Percentiles rank a stretch among this genome's conserved stretches.
These are phyloP conservation scores for Netelia fuscicornis DNA, from an alignment of 2,888 invertebrate species.

Conservation along the genomic window DNA sequence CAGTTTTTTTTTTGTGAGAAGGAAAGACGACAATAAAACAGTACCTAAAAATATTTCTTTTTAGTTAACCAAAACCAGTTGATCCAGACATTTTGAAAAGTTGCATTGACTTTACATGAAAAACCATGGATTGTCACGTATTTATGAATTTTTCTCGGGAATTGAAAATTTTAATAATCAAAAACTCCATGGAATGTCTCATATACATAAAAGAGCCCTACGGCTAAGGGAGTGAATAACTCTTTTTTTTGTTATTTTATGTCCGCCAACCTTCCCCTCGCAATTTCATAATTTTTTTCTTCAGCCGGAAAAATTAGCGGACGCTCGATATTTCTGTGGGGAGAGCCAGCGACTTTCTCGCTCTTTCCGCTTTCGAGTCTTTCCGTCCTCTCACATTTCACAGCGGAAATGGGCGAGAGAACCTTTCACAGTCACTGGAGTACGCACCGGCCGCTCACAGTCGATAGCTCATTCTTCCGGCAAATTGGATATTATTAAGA, in stretches of 20 bases:
- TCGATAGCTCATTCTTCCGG: constrained; percentile 43
- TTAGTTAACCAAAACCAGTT: too few species aligned
- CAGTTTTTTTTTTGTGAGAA: too few species aligned
- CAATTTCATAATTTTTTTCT: constrained; percentile 55
- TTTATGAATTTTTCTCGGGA: too few species aligned
- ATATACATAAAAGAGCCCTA: too few species aligned
- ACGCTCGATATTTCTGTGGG: constrained; percentile 50
- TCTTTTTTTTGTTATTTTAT: constrained; percentile 4
- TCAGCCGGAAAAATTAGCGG: constrained; percentile 59
- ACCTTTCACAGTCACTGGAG: constrained; percentile 35
- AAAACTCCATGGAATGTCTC: too few species aligned
- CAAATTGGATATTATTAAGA: constrained; percentile 61
- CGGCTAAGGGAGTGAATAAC: not conserved
- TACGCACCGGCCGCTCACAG: constrained; percentile 38
- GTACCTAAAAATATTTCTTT: too few species aligned
- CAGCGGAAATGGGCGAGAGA: constrained; percentile 8
- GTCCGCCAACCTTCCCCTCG: constrained; percentile 9
- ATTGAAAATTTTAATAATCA: too few species aligned
- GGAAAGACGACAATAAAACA: too few species aligned
- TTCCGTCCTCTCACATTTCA: constrained; percentile 7
- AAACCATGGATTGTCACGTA: too few species aligned
- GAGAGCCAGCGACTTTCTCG: constrained; percentile 8
- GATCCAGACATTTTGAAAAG: too few species aligned
- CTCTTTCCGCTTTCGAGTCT: not conserved
- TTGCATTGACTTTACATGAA: too few species aligned